Conservation (phyloP, 2,888 invertebrate genomes). For the Andrena praecox region DNA sequence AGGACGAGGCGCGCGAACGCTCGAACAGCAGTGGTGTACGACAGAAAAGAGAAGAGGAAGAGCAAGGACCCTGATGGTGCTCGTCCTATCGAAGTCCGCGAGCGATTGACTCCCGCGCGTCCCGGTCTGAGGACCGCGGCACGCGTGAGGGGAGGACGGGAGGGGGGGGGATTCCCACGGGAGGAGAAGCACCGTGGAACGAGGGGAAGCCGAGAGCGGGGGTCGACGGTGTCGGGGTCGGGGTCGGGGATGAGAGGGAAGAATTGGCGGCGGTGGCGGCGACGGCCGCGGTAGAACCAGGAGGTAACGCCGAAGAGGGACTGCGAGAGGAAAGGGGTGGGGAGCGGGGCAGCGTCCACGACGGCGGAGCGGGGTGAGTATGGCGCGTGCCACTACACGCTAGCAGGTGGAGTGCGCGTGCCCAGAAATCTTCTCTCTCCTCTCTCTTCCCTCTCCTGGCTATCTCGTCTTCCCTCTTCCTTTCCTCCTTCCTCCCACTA, state of each 20-base stretch:
- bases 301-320: constrained; percentile 56
- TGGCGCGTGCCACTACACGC: constrained; percentile 84
- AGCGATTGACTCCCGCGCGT: constrained; percentile 83
- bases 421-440: constrained; percentile 78
- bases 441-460: constrained; percentile 49
- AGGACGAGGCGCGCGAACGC: constrained; percentile 28
- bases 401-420: constrained; percentile 84
- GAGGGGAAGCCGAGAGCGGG: constrained; percentile 77
- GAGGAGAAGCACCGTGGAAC: constrained; percentile 73
- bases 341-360: constrained; percentile 84
- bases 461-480: constrained; percentile 25
- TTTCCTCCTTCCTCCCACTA: constrained; percentile 1
- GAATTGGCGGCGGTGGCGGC: constrained; percentile 41
- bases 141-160: constrained; percentile 80
- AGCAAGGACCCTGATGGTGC: constrained; percentile 64
- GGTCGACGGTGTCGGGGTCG: constrained; percentile 62
- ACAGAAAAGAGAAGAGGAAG: constrained; percentile 45
- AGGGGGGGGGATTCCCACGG: constrained; percentile 77
- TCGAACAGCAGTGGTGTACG: constrained; percentile 17
- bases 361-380: constrained; percentile 74
- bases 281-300: constrained; percentile 49
- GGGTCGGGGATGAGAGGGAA: constrained; percentile 82
- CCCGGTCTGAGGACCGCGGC: constrained; percentile 79
- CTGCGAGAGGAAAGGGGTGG: constrained; percentile 73
- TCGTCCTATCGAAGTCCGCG: constrained; percentile 82